Evolutionary conservation across 1,140 invertebrate species (phyloP), one percentile per base, ranked within the genome.

Genomic region (Trachelipus rathkii): DNA sequence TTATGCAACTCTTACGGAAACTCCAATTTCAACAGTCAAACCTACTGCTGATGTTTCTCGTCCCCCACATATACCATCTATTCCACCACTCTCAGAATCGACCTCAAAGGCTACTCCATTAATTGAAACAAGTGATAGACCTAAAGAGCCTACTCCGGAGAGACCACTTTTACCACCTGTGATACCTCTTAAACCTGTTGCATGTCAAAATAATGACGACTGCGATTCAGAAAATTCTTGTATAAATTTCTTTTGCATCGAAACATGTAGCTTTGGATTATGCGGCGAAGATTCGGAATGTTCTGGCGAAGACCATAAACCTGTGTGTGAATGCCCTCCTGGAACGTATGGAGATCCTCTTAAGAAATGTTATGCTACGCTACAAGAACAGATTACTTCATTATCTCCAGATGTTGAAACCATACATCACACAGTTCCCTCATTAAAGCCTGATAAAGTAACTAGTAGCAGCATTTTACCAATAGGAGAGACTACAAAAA

Each of bases 241-340:
- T 71, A 75, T 84, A 9, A 79, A 83, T 66, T 78, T 73, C 74
- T 73, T 80, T 60, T 83, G 83, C 72, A 76, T 74, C 19, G 79
- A 78, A 53, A 73, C 74, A 43, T 84, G 76, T 60, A 78, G 77
- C 77, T 80, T 79, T 44, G 86, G 87, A 11, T 85, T 87, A 3
- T 96, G 94, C 83, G 93, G 93, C 6, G 85, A 86, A 77, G 91
- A 92, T 83, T 91, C 94, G 7, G 86, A 90, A 46, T 95, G 94
- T 84, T 87, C 88, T 44, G 82, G 84, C 10, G 75, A 83, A 13
- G 81, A 83, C 44, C 93, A 95, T 83, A 85, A 88, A 78, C 88
- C 92, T 0, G 82, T 89, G 8, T 96, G 94, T 83, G 88, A 87
- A 75, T 96, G 94, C 85, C 89, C 91, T n/a, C 82, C 87, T 8